Evolutionary conservation across 2,888 invertebrate genomes (phyloP), one percentile per base, ranked within the genome.

Genomic region (Quadroppia sp.): DNA sequence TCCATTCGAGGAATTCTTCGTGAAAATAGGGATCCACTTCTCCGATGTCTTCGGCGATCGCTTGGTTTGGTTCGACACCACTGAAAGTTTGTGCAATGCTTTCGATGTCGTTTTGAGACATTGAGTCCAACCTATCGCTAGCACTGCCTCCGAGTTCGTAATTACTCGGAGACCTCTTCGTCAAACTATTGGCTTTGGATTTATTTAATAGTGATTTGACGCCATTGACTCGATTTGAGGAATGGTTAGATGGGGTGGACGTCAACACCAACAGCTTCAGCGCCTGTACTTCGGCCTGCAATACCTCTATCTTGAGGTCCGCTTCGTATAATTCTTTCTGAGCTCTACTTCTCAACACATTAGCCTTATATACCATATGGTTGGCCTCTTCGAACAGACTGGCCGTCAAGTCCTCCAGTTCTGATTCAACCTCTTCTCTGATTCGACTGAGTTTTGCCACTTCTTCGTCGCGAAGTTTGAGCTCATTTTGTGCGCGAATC

Each of bases 381-480:
- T 91, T 90, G 1, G 91, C 91, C 82, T 91, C 90, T 86, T 90
- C 89, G 83, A 91, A 91, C 25, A 91, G 84, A 80, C 88, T 88
- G 75, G 90, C 90, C 13, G 90, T 91, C 74, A 91, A 84, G 80
- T 91, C 91, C 80, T 90, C 89, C 71, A 91, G 83, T 82, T 91
- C 91, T 42, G 86, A 83, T 79, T 90, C 90, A 64, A 90, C 89
- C 80, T 89, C 88, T 78, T 87, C 86, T 74, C 89, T 83, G 77
- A 89, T 88, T 77, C 87, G 85, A 76, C 86, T 86, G 75, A 90
- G 83, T 79, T 88, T 84, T 13, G 84, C 84, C 69, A 89, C 87
- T 81, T 89, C 89, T 78, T 88, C 88, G 81, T 89, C 89, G 77
- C 87, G 87, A 72, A 87, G 82, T 79, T 87, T 87, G 75, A 90